These are phyloP conservation scores for Drosophila rellima DNA, from an alignment of 2,888 invertebrate genomes.

Conservation along the genomic window DNA sequence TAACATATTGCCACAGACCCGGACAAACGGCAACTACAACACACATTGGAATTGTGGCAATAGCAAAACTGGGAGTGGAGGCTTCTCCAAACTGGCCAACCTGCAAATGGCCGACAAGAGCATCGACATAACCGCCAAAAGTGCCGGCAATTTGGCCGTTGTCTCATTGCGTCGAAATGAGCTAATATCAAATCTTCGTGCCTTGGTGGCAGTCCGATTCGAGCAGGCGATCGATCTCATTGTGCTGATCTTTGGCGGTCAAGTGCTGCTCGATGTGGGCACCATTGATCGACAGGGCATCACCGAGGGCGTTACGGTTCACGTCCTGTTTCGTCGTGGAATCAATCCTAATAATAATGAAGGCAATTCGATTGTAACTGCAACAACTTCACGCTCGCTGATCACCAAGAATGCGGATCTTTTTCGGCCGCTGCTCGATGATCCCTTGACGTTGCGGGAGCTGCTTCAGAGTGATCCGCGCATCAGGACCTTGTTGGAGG, in stretches of 20 bases:
- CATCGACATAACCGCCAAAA: constrained; percentile 65
- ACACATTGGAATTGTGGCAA: constrained; percentile 1
- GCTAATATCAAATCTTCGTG: constrained; percentile 60
- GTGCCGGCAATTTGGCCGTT: constrained; percentile 23
- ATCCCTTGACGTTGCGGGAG: constrained; percentile 38
- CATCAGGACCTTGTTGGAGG: constrained; percentile 40
- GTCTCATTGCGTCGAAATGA: constrained; percentile 64
- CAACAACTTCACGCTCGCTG: background rate
- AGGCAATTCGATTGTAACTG: background rate
- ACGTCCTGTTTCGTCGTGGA: constrained; percentile 53
- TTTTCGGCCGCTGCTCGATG: constrained; percentile 23
- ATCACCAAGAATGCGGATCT: background rate
- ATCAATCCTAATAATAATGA: background rate
- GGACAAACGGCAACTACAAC: constrained; percentile 6
- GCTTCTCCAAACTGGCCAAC: background rate
- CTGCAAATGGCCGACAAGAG: constrained; percentile 33
- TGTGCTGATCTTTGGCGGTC: constrained; percentile 61
- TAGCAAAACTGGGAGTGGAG: too few relatives aligned
- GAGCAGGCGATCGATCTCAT: constrained; percentile 46
- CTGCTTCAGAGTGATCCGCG: constrained; percentile 41
- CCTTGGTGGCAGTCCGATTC: constrained; percentile 64
- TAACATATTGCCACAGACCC: background rate
- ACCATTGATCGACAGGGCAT: constrained; percentile 66
- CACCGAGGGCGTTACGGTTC: constrained; percentile 61
- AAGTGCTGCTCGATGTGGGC: constrained; percentile 58